phyloP scores from a whole-genome alignment of 2,113 vertebrate genomes.

The Brienomyrus brachyistius region DNA sequence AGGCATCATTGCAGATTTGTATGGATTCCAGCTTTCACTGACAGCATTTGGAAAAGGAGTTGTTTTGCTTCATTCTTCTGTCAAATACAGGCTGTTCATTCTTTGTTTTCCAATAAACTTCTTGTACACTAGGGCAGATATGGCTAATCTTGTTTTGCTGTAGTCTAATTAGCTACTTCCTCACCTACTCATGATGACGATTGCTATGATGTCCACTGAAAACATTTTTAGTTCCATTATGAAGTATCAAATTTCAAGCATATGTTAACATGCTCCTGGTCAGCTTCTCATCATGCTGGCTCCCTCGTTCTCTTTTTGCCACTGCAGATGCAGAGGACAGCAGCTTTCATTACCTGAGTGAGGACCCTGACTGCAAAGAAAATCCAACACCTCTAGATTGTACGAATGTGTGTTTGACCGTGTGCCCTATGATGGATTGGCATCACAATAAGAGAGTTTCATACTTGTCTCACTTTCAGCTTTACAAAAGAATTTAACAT shows the following conservation, averaged over 20 bases:
- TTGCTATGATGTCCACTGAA: background rate
- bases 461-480: background rate
- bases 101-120: background rate
- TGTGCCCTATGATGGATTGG: background rate
- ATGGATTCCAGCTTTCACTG: background rate
- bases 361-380: background rate
- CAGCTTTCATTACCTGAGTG: background rate
- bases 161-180: background rate
- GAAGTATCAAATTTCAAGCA: background rate
- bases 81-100: background rate
- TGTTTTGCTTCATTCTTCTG: background rate
- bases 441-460: background rate
- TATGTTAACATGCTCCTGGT: background rate
- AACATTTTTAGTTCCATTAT: background rate
- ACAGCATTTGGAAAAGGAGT: background rate
- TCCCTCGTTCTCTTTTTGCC: background rate
- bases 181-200: background rate
- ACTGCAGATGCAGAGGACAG: background rate
- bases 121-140: background rate
- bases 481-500: background rate
- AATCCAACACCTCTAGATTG: background rate
- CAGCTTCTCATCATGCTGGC: background rate
- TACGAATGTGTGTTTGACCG: background rate
- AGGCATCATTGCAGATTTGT: background rate
- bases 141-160: background rate